phyloP scores from a whole-genome alignment of 1,140 invertebrate genomes.

The Aphis gossypii region DNA sequence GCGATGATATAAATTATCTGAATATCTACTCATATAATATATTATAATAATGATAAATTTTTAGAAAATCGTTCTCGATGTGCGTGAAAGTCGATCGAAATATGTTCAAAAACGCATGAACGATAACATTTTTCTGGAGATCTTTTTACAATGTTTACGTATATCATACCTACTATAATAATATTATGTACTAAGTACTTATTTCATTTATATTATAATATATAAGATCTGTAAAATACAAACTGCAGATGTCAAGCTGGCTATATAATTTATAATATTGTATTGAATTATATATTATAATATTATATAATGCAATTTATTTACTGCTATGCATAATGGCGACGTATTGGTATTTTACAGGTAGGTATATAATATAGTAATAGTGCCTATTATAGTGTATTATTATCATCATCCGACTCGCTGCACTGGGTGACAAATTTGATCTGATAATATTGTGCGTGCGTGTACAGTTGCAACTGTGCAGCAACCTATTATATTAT shows the following conservation, averaged over 20 bases:
- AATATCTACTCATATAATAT: background rate
- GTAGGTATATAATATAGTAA: background rate
- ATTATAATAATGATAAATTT: background rate
- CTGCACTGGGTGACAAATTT: background rate
- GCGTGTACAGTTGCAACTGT: background rate
- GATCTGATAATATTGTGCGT: constrained; percentile 16
- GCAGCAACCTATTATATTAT: background rate
- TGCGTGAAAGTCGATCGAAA: background rate
- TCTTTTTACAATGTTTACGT: background rate
- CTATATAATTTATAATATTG: background rate
- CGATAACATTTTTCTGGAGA: background rate
- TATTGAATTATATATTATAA: background rate
- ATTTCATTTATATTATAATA: background rate
- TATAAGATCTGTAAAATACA: background rate
- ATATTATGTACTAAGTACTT: background rate
- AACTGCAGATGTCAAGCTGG: background rate
- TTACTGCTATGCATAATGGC: background rate
- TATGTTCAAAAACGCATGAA: background rate
- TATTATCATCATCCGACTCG: background rate
- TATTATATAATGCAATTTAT: background rate
- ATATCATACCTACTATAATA: background rate
- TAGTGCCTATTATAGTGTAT: background rate
- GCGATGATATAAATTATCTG: background rate
- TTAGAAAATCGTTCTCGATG: background rate
- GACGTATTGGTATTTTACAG: background rate